Base-by-base conservation (phyloP, 2,113 vertebrate species). In the Talpa occidentalis region DNA sequence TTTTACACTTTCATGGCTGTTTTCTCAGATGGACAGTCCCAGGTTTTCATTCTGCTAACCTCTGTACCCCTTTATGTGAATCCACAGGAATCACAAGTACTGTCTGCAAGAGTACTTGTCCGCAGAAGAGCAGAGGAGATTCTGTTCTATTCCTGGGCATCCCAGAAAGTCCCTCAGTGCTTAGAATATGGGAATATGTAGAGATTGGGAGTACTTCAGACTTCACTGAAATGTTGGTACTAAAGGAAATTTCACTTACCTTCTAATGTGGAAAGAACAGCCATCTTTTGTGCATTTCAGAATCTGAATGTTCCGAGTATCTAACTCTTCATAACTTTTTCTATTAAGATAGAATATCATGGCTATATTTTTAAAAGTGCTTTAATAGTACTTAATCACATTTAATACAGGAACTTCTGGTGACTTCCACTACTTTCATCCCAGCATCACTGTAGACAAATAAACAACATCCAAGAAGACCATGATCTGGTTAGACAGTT, bases 261-360 rank as follows among this genome's bases (percentile, higher is more conserved):
- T n/a, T n/a, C n/a, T n/a, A n/a, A n/a, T n/a, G 37, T 0, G 40
- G 6, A 26, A 16, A 28, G 3, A 21, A 22, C 22, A 24, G 32
- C 22, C 0, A 3, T 30, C 47, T 85, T 66, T 35, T 54, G 35
- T 2, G n/a, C 52, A 2, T 52, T 6, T 70, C 32, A 14, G 14
- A 26, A 49, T 52, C 14, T 81, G 12, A 62, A 0, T 12, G 9
- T 42, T 3, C 30, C 8, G 59, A 54, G 10, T 7, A 21, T 1
- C 10, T 16, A 16, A 72, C n/a, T n/a, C 16, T 1, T n/a, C 11
- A 54, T 5, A 44, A 21, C 21, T 78, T 83, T 52, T 3, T 82
- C 35, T 4, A 0, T 49, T 26, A 44, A 69, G 49, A 8, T 3
- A 47, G 9, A 73, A 2, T 47, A 9, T 37, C 10, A n/a, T 35